phyloP scores from a whole-genome alignment of 2,797 vertebrate species.

The Bryconaethiops microstoma region DNA sequence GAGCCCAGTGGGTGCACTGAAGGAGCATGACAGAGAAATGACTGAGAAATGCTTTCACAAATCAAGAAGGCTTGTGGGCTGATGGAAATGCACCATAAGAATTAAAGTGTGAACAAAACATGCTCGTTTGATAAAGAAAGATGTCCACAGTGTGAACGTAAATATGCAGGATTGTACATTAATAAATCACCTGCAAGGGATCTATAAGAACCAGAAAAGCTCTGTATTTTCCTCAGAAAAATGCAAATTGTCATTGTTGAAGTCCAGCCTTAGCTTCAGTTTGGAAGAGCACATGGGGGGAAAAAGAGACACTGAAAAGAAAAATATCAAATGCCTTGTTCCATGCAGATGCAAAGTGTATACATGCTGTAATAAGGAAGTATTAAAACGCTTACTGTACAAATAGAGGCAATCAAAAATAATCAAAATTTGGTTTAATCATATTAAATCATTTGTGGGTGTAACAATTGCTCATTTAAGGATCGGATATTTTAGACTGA shows the following conservation, averaged over 20 bases:
- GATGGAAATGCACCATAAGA: constrained; percentile 35
- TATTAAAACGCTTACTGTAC: background rate
- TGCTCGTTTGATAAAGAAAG: constrained; percentile 30
- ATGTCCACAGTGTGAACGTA: constrained; percentile 26
- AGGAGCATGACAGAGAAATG: constrained; percentile 35
- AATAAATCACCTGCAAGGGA: background rate
- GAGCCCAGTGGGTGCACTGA: constrained; percentile 28
- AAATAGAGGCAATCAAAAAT: background rate
- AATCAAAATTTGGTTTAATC: background rate
- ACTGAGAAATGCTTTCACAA: constrained; percentile 38
- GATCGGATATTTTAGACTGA: background rate
- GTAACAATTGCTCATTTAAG: background rate
- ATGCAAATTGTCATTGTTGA: background rate
- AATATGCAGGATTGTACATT: background rate
- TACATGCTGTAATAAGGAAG: background rate
- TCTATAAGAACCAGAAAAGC: background rate
- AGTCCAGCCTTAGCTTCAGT: background rate
- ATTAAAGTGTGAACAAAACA: constrained; percentile 32
- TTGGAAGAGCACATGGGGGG: background rate
- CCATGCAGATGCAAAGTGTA: background rate
- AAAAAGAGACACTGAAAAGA: background rate
- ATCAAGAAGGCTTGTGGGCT: constrained; percentile 32
- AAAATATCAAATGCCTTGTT: background rate
- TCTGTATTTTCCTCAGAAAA: background rate
- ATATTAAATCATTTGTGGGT: background rate